These are phyloP conservation scores for Caradrina kadenii DNA, from an alignment of 2,888 invertebrate species.

Conservation along the genomic window DNA sequence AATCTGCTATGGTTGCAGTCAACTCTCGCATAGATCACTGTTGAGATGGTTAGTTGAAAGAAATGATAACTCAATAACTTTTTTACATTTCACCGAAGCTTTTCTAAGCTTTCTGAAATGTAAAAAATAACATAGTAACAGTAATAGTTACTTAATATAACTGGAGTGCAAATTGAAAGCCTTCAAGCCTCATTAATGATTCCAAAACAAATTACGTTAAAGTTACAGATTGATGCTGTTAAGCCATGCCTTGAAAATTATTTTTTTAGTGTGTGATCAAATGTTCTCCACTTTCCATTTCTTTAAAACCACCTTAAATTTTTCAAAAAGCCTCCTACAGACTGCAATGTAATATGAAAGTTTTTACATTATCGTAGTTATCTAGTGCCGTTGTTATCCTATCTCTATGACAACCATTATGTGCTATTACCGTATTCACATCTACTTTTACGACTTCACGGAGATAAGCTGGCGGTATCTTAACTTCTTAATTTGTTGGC, in stretches of 20 bases:
- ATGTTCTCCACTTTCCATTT: neutral
- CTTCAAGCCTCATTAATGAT: neutral
- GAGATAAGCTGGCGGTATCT: constrained; percentile 43
- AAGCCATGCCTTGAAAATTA: neutral
- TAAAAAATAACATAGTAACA: too few species aligned
- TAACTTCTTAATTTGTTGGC: neutral
- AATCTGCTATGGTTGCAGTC: neutral
- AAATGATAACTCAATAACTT: neutral
- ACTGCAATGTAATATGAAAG: neutral
- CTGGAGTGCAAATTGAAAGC: too few species aligned
- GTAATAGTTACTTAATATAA: too few species aligned
- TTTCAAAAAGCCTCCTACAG: neutral
- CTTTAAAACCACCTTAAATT: neutral
- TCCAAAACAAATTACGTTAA: neutral
- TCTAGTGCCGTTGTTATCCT: constrained; percentile 2
- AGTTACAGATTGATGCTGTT: too few species aligned
- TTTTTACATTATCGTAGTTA: constrained; percentile 19
- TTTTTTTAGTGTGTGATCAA: neutral
- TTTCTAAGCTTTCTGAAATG: too few species aligned
- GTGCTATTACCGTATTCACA: constrained; percentile 40
- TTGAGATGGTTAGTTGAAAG: neutral
- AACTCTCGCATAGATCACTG: neutral
- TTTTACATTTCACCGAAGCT: too few species aligned
- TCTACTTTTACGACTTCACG: constrained; percentile 40
- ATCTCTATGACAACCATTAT: constrained; percentile 40